Evolutionary conservation across 2,888 invertebrate species (phyloP).

Genomic region (Cosmia trapezina): DNA sequence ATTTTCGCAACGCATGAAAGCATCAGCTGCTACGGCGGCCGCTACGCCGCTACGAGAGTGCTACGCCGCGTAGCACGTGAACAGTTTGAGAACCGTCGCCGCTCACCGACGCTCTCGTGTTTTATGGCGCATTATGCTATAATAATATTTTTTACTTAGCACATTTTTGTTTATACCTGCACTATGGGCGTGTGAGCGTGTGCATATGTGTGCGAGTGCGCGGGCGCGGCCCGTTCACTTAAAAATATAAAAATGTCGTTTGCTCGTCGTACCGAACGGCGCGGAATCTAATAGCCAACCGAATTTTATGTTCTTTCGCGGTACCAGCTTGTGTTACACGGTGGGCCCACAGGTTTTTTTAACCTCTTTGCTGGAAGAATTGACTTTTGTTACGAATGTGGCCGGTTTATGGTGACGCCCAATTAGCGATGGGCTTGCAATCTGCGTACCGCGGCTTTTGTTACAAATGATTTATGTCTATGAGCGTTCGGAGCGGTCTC

Average conservation of each 20-base stretch:
- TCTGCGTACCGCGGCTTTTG: conserved; percentile 80
- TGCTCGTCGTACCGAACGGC: conserved; percentile 73
- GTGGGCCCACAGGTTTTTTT: conserved; percentile 74
- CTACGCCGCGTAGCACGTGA: conserved; percentile 61
- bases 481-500: conserved; percentile 64
- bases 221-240: conserved; percentile 75
- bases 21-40: conserved; percentile 35
- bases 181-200: conserved; percentile 61
- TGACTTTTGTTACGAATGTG: conserved; percentile 71
- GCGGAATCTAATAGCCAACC: conserved; percentile 82
- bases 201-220: conserved; percentile 69
- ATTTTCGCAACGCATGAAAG: conserved; percentile 45
- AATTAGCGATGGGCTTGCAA: conserved; percentile 79
- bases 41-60: conserved; percentile 63
- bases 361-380: conserved; percentile 76
- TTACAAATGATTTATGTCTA: conserved; percentile 85
- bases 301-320: conserved; percentile 86
- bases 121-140: conserved; percentile 89
- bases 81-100: conserved; percentile 81
- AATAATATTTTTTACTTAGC: conserved; percentile 90
- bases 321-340: conserved; percentile 84
- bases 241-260: conserved; percentile 82
- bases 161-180: conserved; percentile 85
- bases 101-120: conserved; percentile 78
- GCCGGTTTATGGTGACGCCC: conserved; percentile 77